phyloP scores from a whole-genome alignment of 2,113 vertebrate species.

The Pygoscelis antarcticus region DNA sequence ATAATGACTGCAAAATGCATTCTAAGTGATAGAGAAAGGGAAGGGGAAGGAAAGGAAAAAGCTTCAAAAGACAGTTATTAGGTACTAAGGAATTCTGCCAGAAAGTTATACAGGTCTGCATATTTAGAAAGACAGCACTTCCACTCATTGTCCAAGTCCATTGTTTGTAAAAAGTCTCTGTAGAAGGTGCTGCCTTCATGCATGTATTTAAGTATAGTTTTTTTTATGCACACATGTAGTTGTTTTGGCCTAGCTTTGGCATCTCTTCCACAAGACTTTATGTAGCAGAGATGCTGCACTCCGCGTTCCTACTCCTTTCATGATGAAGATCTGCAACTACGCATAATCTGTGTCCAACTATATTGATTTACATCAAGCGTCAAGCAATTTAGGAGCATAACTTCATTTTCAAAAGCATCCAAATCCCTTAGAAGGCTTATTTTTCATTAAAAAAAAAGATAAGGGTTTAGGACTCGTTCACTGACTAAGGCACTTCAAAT shows the following conservation, averaged over 20 bases:
- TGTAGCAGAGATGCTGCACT: neutral
- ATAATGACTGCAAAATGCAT: neutral
- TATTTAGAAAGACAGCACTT: neutral
- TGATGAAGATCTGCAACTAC: neutral
- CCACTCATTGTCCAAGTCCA: neutral
- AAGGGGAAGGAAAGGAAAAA: neutral
- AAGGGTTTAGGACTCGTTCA: neutral
- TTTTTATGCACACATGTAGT: neutral
- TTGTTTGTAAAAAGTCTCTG: neutral
- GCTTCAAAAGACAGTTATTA: neutral
- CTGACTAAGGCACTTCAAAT: neutral
- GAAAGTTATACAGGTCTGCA: neutral
- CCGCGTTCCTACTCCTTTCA: neutral
- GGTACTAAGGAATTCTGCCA: neutral
- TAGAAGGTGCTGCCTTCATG: neutral
- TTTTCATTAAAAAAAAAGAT: neutral
- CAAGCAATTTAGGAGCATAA: neutral
- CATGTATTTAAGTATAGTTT: neutral
- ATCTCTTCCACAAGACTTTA: neutral
- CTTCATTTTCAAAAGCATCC: neutral
- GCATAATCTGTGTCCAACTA: neutral
- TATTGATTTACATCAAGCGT: neutral
- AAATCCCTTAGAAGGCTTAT: neutral
- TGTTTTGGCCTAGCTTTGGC: neutral
- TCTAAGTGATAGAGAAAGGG: neutral